Evolutionary conservation across 1,140 invertebrate species (phyloP), one percentile per base, ranked within the genome.

Genomic region (Epicauta chinensis): DNA sequence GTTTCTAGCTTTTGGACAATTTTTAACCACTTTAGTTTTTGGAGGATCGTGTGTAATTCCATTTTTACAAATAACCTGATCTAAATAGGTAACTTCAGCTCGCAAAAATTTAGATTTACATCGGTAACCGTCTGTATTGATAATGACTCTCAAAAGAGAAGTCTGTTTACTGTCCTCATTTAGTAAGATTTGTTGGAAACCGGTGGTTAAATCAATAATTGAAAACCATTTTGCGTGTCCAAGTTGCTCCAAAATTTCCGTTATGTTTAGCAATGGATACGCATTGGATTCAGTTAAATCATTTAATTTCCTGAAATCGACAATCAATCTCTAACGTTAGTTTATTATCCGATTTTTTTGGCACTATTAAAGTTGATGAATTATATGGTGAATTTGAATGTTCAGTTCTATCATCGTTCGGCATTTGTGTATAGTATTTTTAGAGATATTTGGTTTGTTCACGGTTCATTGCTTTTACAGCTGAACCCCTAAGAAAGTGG

Each of bases 221-320:
- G 65, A 62, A 32, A 73, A 69, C 39, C 68, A 72, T 17, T 60
- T 32, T 3, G 66, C 58, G 1, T 70, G 63, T 2, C 69, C 69
- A 23, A 80, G 51, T 35, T 69, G 59, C 47, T 78, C 70, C 35
- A 81, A 55, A 3, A 71, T 67, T 11, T 75, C 70, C 17, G 70
- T 67, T 3, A 53, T 64, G 39, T 75, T 69, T 1, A 78, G 77
- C 4, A 82, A 37, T 0, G 78, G 77, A 56, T 71, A 81, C 12
- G 61, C 58, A 51, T 80, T 75, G 5, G 60, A 61, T 7, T 69
- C 58, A 2, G 68, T 72, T 49, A 59, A 63, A 10, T 70, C 64
- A 52, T 74, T 74, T 16, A 73, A 39, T 40, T 51, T 34, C 6
- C 53, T 23, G 42, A 45, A 61, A 44, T 61, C 59, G 15, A 61